Base-by-base conservation (phyloP, 1,140 invertebrate species). In the Delia radicum region DNA sequence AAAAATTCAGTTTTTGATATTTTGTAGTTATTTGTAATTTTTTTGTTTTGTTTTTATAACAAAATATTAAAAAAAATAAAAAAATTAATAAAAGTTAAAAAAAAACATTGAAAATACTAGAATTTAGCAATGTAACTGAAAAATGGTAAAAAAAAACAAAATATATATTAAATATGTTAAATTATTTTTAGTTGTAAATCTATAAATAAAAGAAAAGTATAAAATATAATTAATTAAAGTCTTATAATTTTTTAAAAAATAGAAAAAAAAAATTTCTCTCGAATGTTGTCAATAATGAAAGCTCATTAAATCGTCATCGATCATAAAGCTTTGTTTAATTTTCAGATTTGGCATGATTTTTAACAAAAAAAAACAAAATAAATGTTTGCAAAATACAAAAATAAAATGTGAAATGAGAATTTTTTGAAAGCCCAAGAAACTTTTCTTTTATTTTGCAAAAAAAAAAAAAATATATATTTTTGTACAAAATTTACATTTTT, bases 161-260 rank as follows among this genome's bases (percentile, higher is more conserved):
- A 48, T 27, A 48, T 73, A 48, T 73, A 73, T 48, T 73, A 28
- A 73, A 73, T 48, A 48, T 73, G 71, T 73, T 48, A 73, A 73
- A 73, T 73, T 73, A 73, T 73, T 73, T 73, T 73, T 69, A 73
- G 37, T 73, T 73, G 37, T 73, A 73, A 73, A 73, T 55, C 46
- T 48, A 73, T 48, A 46, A 73, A 42, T 37, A 73, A 46, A 48
- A 0, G n/a, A 73, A 46, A 27, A 48, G 6, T 62, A 62, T 15
- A 21, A 55, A 7, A 55, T 10, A 18, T n/a, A 48, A n/a, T n/a
- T n/a, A n/a, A n/a, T n/a, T n/a, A n/a, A n/a, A n/a, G n/a, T n/a
- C n/a, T n/a, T n/a, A n/a, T n/a, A n/a, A n/a, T n/a, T n/a, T 55
- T 55, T 8, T 8, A 7, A 55, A 55, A 55, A 55, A 55, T 55